Base-by-base conservation (phyloP, 2,797 vertebrate species). In the Artibeus jamaicensis region DNA sequence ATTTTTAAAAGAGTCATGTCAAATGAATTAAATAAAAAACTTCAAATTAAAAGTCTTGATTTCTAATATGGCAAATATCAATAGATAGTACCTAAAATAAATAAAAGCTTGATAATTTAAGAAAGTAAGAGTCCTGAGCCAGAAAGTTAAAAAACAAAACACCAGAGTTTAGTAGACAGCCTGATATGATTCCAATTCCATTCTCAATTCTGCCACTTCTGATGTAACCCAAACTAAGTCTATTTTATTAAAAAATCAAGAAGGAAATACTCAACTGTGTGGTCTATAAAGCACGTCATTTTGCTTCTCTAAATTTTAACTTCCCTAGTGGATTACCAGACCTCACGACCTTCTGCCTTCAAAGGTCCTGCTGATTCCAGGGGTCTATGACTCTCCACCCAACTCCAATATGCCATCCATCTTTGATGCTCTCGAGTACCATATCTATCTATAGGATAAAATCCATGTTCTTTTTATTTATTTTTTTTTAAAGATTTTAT, bases 241-340 rank as follows among this genome's bases (percentile, higher is more conserved):
- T 81, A 19, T 87, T 77, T 87, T 65, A 37, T 84, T 67, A 65
- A 73, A 89, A 93, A 73, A 89, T 32, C 2, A 88, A 53, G 15
- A 70, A 76, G 37, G 32, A 94, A 92, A 92, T 46, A 78, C 8
- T 94, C 24, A 59, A n/a, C 22, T 44, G 16, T 53, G 21, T 57
- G 48, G 39, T 67, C 76, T 94, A 55, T 19, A 86, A 85, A 37
- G 42, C 24, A 86, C 12, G 7, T 85, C 26, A 29, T 82, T 77
- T 67, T 96, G 44, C 82, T 68, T 77, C 62, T 84, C n/a, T 94
- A 53, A 81, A 85, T 18, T 83, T 88, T 70, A 78, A 46, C 71
- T 89, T 83, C 46, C 62, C 46, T 86, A 65, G 8, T 16, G 11
- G 34, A 34, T 73, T 73, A 77, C 21, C 50, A 70, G 81, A 92